Conservation (phyloP, 2,113 vertebrate species). For the Craseonycteris thonglongyai region DNA sequence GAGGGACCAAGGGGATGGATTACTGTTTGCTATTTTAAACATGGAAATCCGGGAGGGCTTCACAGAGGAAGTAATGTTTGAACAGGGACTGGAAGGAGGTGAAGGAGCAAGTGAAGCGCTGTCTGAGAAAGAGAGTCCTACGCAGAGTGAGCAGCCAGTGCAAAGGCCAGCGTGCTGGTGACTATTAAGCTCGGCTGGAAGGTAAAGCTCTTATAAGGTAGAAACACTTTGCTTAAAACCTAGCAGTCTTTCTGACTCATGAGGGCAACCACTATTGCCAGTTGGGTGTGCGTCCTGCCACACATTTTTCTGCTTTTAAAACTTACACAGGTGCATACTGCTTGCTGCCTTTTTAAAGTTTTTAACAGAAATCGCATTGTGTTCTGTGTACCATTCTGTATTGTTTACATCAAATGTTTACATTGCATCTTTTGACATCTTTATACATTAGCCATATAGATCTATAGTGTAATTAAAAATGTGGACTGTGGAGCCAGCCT, state of each 20-base stretch:
- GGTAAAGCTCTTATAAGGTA: neutral
- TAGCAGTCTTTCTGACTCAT: neutral
- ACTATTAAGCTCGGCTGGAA: neutral
- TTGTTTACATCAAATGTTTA: neutral
- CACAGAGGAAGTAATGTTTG: neutral
- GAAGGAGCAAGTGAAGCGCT: neutral
- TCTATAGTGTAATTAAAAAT: neutral
- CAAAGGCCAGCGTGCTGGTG: neutral
- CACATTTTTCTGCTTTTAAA: neutral
- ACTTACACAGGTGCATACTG: accelerated
- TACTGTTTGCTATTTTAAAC: neutral
- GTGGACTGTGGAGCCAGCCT: neutral
- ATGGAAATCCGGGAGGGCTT: neutral
- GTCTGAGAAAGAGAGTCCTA: neutral
- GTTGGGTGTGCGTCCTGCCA: neutral
- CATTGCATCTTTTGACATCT: neutral
- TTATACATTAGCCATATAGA: neutral
- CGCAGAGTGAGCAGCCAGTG: neutral
- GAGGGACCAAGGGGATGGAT: neutral
- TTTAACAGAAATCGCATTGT: neutral
- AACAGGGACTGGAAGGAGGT: neutral
- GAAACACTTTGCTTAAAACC: neutral
- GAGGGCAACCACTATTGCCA: neutral
- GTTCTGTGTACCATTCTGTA: neutral
- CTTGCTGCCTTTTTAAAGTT: neutral